Conservation (phyloP, 2,113 vertebrate genomes). For the Sebastes fasciatus region DNA sequence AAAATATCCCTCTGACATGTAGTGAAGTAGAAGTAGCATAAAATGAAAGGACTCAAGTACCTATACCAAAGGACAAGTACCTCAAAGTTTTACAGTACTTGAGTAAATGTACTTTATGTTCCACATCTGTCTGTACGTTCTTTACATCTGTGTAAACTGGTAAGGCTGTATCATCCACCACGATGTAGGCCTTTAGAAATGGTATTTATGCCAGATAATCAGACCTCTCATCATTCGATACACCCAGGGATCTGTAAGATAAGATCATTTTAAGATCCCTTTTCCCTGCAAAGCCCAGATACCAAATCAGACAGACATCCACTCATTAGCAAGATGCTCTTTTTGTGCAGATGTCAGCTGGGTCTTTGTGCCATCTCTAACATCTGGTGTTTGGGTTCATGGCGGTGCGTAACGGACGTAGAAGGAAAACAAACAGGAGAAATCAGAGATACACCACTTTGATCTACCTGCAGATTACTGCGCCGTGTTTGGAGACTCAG, state of each 20-base stretch:
- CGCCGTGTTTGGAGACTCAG: conserved; percentile 50
- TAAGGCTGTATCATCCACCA: not conserved
- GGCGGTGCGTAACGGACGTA: conserved; percentile 34
- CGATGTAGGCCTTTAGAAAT: not conserved
- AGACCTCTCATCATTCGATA: conserved; percentile 35
- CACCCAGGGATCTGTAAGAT: conserved; percentile 40
- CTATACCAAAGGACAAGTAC: no score
- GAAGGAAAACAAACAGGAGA: conserved; percentile 41
- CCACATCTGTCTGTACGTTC: not conserved
- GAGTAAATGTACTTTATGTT: not conserved
- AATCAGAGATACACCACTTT: conserved; percentile 60
- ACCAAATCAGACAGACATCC: no score
- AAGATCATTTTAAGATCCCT: conserved; percentile 35
- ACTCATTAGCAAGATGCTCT: conserved; percentile 43
- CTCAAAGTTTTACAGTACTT: not conserved
- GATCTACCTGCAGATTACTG: conserved; percentile 69
- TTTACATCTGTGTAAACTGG: not conserved
- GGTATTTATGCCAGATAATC: conserved; percentile 17
- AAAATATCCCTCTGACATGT: not conserved
- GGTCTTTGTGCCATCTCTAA: conserved; percentile 49
- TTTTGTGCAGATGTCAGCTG: conserved; percentile 61
- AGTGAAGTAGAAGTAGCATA: not conserved
- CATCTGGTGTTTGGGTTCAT: conserved; percentile 80
- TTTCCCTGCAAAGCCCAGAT: conserved; percentile 5
- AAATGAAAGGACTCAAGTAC: not conserved